Evolutionary conservation across 2,888 invertebrate species (phyloP), one percentile per base, ranked within the genome.

Genomic region (Bombyx huttoni): DNA sequence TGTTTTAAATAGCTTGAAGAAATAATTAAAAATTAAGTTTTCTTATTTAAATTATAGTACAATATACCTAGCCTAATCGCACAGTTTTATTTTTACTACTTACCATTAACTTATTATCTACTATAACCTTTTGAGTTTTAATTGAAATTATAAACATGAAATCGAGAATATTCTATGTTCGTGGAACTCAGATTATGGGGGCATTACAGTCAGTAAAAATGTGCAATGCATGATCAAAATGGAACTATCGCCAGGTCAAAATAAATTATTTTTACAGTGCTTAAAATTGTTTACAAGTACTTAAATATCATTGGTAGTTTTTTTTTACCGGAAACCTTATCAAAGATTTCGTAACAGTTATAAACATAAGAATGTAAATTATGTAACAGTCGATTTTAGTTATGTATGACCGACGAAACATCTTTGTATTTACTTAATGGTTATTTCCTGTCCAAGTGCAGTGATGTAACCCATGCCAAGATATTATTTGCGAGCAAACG

Each of bases 221-320:
- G 58, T 61, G 59, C 65, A 67, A 58, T 60, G 59, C 65, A 67
- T 60, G 76, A 80, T 78, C 70, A 73, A 73, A 76, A 70, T 70
- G 65, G 71, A 63, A 70, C 74, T 67, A 74, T 75, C 67, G 70
- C 74, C 73, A 76, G 69, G 64, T 60, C 24, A 24, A 24, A 24
- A 24, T 24, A 24, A 24, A 24, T 24, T 24, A 24, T 24, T 24
- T 24, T 24, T 24, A 24, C 2, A 24, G 5, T 24, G 2, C 3
- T 24, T 24, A 2, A 24, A 24, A 24, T 3, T 5, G 24, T 24
- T 24, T 24, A 24, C 24, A 24, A 24, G 24, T 24, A 24, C 2
- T 24, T 24, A 24, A 1, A 1, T 2, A 24, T 24, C 5, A 24
- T 3, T 24, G 24, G 24, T 24, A 24, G 5, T 24, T 3, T 24